Evolutionary conservation across 2,888 invertebrate species (phyloP), one percentile per base, ranked within the genome.

Genomic region (Calliphora vomitoria): DNA sequence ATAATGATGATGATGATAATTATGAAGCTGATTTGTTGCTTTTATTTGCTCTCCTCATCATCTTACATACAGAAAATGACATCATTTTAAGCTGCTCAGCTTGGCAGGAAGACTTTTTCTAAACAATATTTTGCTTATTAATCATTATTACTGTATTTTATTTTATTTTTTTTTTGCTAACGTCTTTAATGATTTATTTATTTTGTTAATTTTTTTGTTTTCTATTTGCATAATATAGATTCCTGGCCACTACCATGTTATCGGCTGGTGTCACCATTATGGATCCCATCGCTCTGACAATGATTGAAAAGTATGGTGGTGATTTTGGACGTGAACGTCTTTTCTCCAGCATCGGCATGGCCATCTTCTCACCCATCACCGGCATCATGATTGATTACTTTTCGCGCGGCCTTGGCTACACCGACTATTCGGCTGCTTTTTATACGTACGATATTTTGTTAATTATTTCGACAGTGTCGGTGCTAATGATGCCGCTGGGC

Each of bases 381-480:
- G 97, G 97, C 89, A 95, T 96, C 90, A 94, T 97, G 91, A 97
- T 97, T 92, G 97, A 97, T 94, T 95, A 93, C 82, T 91, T 90
- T 4, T 94, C 94, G 3, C 89, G 92, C 15, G 94, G 94, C 92
- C 90, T 95, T 95, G 97, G 96, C 89, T 96, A 97, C 92, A 97
- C 97, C 1, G 97, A 97, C 93, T 97, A 97, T 94, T 97, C 97
- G 76, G 96, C 97, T n/a, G 97, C 97, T n/a, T 97, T 97, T 93
- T 97, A 97, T 92, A 93, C 93, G 0, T 97, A 97, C 91, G 97
- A 97, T 91, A 95, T 95, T 68, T 94, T 98, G 55, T 94, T 97
- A 88, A 93, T 96, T 15, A 95, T 97, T 91, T 96, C 97, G 38
- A 96, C 97, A 1, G 92, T 97, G 75, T 96, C 96, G 0, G 96